Base-by-base conservation (phyloP, 2,113 vertebrate genomes). In the Hippocampus barbouri region DNA sequence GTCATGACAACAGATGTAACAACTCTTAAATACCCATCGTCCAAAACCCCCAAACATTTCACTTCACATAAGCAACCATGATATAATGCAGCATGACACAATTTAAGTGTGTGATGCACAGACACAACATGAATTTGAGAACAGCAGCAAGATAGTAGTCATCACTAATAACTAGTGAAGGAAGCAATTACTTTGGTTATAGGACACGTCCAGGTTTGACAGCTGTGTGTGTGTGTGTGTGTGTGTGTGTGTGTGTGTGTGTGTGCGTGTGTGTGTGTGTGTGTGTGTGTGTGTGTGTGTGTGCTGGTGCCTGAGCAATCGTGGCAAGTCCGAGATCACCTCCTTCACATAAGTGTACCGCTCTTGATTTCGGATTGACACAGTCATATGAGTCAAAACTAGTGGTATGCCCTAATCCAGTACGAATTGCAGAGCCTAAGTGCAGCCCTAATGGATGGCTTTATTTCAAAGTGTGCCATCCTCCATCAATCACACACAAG, bases 381-480 rank as follows among this genome's bases (percentile, higher is more conserved):
- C 7, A 15, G 59, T 18, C 59, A 61, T 34, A 8, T 16, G 5
- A 61, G 27, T 61, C 27, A 18, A 34, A 8, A 34, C 15, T 5
- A 59, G 23, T 11, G 25, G 23, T 25, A 9, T 30, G 27, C 59
- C 27, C 27, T 20, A 18, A 8, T 61, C 59, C 27, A 7, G 27
- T 61, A 61, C 27, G 6, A 10, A 61, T 61, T 61, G 59, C 27
- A 61, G 27, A 18, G 27, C 27, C 16, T 14, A 49, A 38, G 49
- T 30, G 92, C 91, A 85, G 90, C 91, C 92, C 94, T 97, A 98
- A 97, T 95, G 94, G 95, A 96, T 95, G 94, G 95, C 91, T 96
- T 97, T 95, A 96, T 97, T 96, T 96, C 95, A 96, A 95, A 94
- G 94, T 92, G 83, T 93, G 92, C 94, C 93, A 94, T 94, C 94